phyloP scores from a whole-genome alignment of 2,888 invertebrate genomes.

The Acanthosoma haemorrhoidale region DNA sequence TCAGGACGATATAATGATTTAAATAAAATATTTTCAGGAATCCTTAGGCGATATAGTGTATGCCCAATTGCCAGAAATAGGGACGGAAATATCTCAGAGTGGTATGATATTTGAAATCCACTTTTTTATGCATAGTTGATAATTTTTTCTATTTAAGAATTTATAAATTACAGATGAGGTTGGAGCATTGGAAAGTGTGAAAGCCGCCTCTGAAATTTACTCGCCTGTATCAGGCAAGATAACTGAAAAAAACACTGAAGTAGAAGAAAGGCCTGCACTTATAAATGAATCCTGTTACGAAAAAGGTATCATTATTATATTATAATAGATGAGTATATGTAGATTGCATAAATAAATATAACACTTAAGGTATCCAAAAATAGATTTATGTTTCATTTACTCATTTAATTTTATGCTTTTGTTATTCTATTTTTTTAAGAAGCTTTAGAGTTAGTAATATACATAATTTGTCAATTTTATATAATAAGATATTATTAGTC shows the following conservation, averaged over 20 bases:
- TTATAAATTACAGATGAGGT: conserved; percentile 66
- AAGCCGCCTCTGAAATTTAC: conserved; percentile 96
- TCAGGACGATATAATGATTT: background rate
- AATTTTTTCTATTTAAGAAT: no score
- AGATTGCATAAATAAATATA: no score
- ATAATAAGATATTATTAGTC: no score
- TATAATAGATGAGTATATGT: background rate
- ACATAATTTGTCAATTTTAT: no score
- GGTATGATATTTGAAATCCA: conserved; percentile 48
- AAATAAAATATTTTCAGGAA: conserved; percentile 55
- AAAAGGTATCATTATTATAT: conserved; percentile 66
- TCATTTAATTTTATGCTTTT: no score
- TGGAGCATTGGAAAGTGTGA: conserved; percentile 95
- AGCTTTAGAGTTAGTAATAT: no score
- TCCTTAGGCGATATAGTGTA: conserved; percentile 95
- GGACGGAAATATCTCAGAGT: conserved; percentile 60
- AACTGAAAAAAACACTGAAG: conserved; percentile 70
- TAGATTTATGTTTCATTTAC: no score
- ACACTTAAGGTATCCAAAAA: no score
- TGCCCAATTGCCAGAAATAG: conserved; percentile 85
- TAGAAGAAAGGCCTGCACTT: conserved; percentile 78
- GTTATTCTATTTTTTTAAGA: no score
- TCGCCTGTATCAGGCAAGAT: conserved; percentile 86
- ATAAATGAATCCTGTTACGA: conserved; percentile 89
- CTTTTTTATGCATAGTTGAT: background rate